Evolutionary conservation across 2,888 invertebrate genomes (phyloP).

Genomic region (Chironomus riparius): DNA sequence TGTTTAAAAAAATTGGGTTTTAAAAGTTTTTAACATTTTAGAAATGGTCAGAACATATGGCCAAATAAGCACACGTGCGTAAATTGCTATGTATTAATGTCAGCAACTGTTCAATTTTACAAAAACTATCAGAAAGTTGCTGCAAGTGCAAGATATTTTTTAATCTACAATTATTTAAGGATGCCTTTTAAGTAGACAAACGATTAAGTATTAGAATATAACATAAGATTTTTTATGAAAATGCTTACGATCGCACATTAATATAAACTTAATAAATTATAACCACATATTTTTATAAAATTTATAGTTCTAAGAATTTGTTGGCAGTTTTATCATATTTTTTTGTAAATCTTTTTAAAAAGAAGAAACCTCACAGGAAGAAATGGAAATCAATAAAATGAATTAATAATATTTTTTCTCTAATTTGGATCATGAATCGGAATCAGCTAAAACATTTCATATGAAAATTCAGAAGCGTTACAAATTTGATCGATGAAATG

Average conservation of each 20-base stretch:
- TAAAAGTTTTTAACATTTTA: neutral
- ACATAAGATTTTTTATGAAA: neutral
- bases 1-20: neutral
- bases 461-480: neutral
- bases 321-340: no score
- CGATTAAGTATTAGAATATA: neutral
- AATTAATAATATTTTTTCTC: neutral
- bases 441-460: neutral
- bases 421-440: neutral
- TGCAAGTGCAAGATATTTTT: constrained; percentile 3
- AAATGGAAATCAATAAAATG: neutral
- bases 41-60: neutral
- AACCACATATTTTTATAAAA: no score
- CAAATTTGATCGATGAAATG: constrained; percentile 1
- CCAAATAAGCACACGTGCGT: neutral
- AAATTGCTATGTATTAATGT: neutral
- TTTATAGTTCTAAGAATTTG: no score
- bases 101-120: neutral
- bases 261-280: no score
- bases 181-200: neutral
- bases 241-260: no score
- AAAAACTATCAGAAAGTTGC: neutral
- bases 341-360: no score
- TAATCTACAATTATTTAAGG: neutral
- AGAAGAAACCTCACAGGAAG: neutral